These are phyloP conservation scores for Troides aeacus DNA, from an alignment of 2,888 invertebrate species.

Conservation along the genomic window DNA sequence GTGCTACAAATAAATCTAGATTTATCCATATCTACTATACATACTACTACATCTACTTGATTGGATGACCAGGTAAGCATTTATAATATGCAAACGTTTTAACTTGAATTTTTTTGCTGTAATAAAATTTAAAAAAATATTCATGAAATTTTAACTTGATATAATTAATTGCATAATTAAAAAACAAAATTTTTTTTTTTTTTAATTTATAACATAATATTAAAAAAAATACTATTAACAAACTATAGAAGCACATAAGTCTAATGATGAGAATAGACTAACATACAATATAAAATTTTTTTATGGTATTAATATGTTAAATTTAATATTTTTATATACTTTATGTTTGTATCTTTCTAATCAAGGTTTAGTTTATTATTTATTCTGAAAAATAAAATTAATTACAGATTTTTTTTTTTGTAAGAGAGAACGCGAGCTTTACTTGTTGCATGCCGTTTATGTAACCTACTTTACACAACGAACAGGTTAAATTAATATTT, in stretches of 20 bases:
- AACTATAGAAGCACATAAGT: neutral
- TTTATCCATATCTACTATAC: constrained; percentile 23
- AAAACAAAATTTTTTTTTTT: no score
- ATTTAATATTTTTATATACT: neutral
- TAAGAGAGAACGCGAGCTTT: constrained; percentile 43
- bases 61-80: constrained; percentile 17
- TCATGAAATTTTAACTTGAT: no score
- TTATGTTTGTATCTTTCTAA: no score
- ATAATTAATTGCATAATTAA: no score
- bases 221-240: no score
- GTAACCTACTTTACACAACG: constrained; percentile 28
- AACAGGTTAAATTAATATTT: neutral
- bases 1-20: constrained; percentile 23
- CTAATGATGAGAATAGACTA: neutral
- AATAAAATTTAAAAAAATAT: neutral
- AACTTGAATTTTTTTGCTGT: neutral
- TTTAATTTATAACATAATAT: no score
- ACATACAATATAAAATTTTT: neutral
- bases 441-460: constrained; percentile 59
- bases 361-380: neutral
- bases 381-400: constrained; percentile 30
- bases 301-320: neutral
- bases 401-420: constrained; percentile 30
- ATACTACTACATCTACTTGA: neutral
- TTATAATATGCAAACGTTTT: neutral